A percentile compares a stretch with the other conserved stretches of the same genome.
These are phyloP conservation scores for Sebastolobus altivelis DNA, from an alignment of 2,797 vertebrate species.

Conservation along the genomic window DNA sequence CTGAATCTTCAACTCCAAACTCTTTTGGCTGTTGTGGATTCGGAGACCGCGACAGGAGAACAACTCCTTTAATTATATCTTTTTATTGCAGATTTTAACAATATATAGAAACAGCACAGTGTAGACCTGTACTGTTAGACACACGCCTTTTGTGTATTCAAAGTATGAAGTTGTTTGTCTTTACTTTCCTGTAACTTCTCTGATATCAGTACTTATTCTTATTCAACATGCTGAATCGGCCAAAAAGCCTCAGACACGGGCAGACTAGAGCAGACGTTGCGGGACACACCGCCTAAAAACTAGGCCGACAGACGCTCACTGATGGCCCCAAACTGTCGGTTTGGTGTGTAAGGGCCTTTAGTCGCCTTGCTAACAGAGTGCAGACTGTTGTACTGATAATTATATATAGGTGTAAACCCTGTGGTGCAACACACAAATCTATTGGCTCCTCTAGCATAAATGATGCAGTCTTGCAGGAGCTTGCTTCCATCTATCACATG, in stretches of 20 bases:
- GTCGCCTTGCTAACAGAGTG: no score
- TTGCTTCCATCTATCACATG: neutral
- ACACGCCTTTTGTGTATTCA: no score
- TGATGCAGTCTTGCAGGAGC: neutral
- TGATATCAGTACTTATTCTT: no score
- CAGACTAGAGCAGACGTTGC: no score
- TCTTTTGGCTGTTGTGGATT: conserved; percentile 9
- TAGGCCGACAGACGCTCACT: no score
- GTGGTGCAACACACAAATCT: neutral
- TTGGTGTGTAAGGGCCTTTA: no score
- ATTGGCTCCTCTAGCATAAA: neutral
- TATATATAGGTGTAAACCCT: neutral
- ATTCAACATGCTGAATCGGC: no score
- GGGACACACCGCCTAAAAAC: no score
- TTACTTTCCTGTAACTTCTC: no score
- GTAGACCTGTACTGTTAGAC: neutral
- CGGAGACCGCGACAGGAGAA: conserved; percentile 3
- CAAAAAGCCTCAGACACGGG: no score
- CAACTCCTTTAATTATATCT: neutral
- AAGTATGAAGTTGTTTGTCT: no score
- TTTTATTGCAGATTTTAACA: neutral
- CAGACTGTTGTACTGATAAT: neutral
- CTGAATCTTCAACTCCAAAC: conserved; percentile 5
- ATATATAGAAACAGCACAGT: neutral
- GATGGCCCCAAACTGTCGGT: no score